Evolutionary conservation across 2,888 invertebrate genomes (phyloP).

Genomic region (Netelia fuscicornis): DNA sequence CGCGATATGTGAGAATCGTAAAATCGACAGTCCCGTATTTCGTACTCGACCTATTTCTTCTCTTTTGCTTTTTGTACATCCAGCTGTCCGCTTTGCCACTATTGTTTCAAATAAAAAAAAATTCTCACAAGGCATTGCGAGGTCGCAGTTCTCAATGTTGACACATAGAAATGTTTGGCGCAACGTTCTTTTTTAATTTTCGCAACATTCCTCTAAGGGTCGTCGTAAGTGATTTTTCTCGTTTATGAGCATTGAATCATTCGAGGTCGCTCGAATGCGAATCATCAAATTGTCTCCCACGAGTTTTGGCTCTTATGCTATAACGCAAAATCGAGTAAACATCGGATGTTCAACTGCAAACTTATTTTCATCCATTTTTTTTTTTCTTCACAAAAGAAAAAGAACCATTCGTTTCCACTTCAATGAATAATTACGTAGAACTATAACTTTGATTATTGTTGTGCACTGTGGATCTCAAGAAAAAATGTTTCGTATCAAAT

Average conservation of each 20-base stretch:
- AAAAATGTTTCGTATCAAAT: conserved; percentile 52
- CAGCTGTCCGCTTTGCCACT: conserved; percentile 50
- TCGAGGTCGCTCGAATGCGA: conserved; percentile 36
- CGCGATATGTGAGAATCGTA: conserved; percentile 67
- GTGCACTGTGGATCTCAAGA: conserved; percentile 29
- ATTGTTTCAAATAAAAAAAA: conserved; percentile 43
- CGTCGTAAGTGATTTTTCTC: neutral
- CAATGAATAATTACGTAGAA: conserved; percentile 10
- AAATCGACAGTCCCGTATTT: conserved; percentile 36
- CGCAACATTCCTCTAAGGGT: conserved; percentile 31
- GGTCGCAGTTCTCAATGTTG: neutral
- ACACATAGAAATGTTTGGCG: neutral
- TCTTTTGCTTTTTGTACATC: conserved; percentile 47
- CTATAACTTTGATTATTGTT: conserved; percentile 28
- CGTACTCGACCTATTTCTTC: conserved; percentile 47
- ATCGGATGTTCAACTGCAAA: conserved; percentile 11
- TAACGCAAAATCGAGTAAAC: neutral
- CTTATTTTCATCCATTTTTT: neutral
- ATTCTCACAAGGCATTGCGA: neutral
- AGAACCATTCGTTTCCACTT: conserved; percentile 43
- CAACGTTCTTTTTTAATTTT: neutral
- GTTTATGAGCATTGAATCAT: conserved; percentile 38
- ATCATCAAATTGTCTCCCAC: neutral
- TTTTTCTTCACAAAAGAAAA: conserved; percentile 10
- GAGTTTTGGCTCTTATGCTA: neutral